Evolutionary conservation across 1,140 invertebrate genomes (phyloP), one percentile per base, ranked within the genome.

Genomic region (Centruroides sculpturatus): DNA sequence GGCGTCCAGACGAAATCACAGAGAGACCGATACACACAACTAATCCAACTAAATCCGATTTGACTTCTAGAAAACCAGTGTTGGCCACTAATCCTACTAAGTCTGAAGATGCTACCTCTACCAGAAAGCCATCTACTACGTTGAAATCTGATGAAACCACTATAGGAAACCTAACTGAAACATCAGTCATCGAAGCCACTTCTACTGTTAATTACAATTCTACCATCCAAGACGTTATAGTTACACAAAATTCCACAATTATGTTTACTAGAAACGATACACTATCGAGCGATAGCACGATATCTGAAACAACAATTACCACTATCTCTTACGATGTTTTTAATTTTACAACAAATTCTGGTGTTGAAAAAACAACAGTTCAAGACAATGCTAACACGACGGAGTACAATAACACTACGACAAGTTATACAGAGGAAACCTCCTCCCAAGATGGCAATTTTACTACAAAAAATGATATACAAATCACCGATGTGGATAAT

Each of bases 31-130:
- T 4, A 35, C n/a, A 8, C 12, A 53, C 61, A 4, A 48, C 51
- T 35, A 62, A 62, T n/a, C n/a, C 8, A 13, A 59, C 59, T 47
- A 57, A 57, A 3, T 59, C 61, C 11, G 59, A 62, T 13, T 34
- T 62, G 8, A 59, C 56, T 47, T 62, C 61, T n/a, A 62, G 51
- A 4, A 62, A 62, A 47, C 61, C 61, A 34, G 47, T 62, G n/a
- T 55, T 58, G 48, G 53, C 65, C n/a, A 64, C 55, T 7, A 13
- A 13, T 51, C n/a, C 46, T 47, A 50, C 51, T 52, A 35, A 57
- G 8, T 10, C 41, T 3, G 46, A 60, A 36, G 9, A 59, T 56
- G 41, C 47, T 9, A 47, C 62, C 11, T 48, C 54, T 1, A 63
- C 56, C 4, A 41, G 65, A 35, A 62, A 36, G 46, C 11, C 50